Evolutionary conservation across 2,797 vertebrate genomes (phyloP).

Genomic region (Benthosema pterotum): DNA sequence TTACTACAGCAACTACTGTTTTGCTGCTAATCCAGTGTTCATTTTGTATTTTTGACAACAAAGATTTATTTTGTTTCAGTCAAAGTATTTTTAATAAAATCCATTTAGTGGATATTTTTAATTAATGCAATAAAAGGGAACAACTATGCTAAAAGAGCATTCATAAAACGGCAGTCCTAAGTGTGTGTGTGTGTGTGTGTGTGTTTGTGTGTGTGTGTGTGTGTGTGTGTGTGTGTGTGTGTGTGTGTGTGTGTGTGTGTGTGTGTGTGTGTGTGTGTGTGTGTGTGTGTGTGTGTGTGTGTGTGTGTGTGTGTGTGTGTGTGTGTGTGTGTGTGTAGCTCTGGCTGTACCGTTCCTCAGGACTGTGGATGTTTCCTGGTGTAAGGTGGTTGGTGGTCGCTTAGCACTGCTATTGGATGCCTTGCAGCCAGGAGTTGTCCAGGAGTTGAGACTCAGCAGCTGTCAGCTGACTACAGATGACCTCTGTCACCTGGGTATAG

Average conservation of each 20-base stretch:
- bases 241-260: too few species aligned
- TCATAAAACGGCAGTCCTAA: too few species aligned
- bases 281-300: slow-evolving; percentile 15
- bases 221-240: slow-evolving; percentile 1
- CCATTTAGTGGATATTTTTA: too few species aligned
- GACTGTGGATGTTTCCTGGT: slow-evolving; percentile 89
- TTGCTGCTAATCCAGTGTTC: too few species aligned
- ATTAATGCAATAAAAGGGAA: not conserved
- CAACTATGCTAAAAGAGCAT: too few species aligned
- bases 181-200: slow-evolving; percentile 3
- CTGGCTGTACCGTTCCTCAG: slow-evolving; percentile 80
- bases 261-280: too few species aligned
- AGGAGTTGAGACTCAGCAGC: slow-evolving; percentile 88
- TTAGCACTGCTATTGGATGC: slow-evolving; percentile 81
- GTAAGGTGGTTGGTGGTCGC: slow-evolving; percentile 88
- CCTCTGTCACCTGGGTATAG: slow-evolving; percentile 81
- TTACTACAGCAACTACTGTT: not conserved
- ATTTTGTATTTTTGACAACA: too few species aligned
- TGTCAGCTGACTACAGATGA: slow-evolving; percentile 86
- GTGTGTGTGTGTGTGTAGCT: slow-evolving; percentile 61
- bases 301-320: slow-evolving; percentile 5
- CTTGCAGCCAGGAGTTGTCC: slow-evolving; percentile 75
- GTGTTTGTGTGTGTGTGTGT: slow-evolving; percentile 15
- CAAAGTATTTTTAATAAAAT: too few species aligned
- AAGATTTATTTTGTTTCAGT: too few species aligned